A percentile compares a stretch with the other conserved stretches of the same genome.
Conservation (phyloP, 1,140 invertebrate genomes). For the Akabosia matsudoensis region DNA sequence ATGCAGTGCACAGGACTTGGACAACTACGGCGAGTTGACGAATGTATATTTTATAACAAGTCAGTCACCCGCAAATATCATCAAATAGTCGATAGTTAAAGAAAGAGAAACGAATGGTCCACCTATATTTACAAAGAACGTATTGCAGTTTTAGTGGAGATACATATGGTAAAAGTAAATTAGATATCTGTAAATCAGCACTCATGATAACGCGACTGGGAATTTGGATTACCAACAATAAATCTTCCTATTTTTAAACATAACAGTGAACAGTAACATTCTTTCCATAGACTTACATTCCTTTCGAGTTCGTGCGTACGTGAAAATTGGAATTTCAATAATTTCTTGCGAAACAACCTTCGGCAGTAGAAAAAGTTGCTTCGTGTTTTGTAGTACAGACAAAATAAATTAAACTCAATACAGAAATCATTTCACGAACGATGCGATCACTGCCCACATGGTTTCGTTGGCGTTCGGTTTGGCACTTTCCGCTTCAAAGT, state of each 20-base stretch:
- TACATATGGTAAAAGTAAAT: background rate
- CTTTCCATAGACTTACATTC: background rate
- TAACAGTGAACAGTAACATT: background rate
- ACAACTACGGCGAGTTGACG: background rate
- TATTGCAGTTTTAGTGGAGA: background rate
- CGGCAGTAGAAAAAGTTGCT: too few species aligned
- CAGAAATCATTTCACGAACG: conserved; percentile 85
- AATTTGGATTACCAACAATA: background rate
- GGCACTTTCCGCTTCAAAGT: conserved; percentile 76
- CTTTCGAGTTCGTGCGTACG: background rate
- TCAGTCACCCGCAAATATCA: background rate
- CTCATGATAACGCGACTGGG: background rate
- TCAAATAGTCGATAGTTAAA: background rate
- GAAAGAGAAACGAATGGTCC: background rate
- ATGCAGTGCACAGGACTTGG: background rate
- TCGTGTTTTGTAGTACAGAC: too few species aligned
- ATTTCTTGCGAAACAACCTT: too few species aligned
- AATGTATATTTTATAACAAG: background rate
- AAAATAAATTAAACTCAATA: conserved; percentile 1
- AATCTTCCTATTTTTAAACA: background rate
- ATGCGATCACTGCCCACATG: conserved; percentile 97
- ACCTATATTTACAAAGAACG: background rate
- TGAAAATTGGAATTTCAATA: conserved; percentile 7
- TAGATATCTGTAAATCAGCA: background rate
- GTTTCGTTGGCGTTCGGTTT: conserved; percentile 62